Percentiles rank a stretch among this genome's conserved stretches.
phyloP scores from a whole-genome alignment of 2,888 invertebrate species.

The Lochmaea crataegi region DNA sequence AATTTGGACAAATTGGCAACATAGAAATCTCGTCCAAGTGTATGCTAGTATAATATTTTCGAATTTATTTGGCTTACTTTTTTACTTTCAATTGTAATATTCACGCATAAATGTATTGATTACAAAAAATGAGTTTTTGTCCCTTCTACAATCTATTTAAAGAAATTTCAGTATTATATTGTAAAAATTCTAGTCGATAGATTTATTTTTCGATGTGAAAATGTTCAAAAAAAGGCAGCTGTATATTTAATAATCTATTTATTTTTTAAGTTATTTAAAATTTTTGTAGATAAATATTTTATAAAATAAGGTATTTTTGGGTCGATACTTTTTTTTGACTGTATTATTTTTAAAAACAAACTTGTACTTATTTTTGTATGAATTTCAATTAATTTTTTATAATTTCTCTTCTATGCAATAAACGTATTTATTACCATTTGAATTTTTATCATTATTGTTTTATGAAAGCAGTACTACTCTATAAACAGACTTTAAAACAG shows the following conservation, averaged over 20 bases:
- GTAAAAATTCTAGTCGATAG: slow-evolving; percentile 30
- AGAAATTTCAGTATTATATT: slow-evolving; percentile 29
- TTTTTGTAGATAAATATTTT: slow-evolving; percentile 4
- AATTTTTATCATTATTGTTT: too few species aligned
- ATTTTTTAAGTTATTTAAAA: slow-evolving; percentile 4
- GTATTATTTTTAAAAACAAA: slow-evolving; percentile 17
- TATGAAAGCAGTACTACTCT: too few species aligned
- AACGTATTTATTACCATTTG: slow-evolving; percentile 13
- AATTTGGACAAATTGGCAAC: too few species aligned
- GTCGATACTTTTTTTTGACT: slow-evolving; percentile 2
- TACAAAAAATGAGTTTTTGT: slow-evolving; percentile 1
- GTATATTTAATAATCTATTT: slow-evolving; percentile 15
- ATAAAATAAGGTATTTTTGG: neutral
- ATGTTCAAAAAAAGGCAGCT: neutral
- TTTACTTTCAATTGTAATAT: too few species aligned
- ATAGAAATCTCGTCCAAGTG: too few species aligned
- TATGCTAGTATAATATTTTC: too few species aligned
- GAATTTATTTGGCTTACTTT: too few species aligned
- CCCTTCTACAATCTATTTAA: slow-evolving; percentile 13
- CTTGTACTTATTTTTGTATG: slow-evolving; percentile 14
- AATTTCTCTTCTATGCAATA: slow-evolving; percentile 21
- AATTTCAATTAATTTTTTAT: slow-evolving; percentile 13
- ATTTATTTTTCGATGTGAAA: slow-evolving; percentile 29
- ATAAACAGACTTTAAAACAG: too few species aligned
- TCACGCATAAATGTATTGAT: neutral